A percentile compares a stretch with the other conserved stretches of the same genome.
These are phyloP conservation scores for Octomys mimax DNA, from an alignment of 2,797 vertebrate genomes.

Conservation along the genomic window DNA sequence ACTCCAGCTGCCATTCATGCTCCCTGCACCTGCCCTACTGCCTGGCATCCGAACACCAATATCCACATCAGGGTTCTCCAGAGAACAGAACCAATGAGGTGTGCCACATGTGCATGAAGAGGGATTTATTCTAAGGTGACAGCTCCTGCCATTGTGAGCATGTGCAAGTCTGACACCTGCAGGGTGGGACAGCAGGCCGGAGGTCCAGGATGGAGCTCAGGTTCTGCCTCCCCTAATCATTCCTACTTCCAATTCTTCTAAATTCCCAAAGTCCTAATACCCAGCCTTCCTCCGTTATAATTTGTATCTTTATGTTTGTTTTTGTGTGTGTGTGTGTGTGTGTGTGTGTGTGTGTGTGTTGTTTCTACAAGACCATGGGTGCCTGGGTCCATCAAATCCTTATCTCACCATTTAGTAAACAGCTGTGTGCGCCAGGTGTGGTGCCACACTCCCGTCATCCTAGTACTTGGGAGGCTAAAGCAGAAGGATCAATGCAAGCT, in stretches of 20 bases:
- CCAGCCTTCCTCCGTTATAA: neutral
- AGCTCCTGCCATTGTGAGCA: neutral
- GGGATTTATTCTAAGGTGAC: neutral
- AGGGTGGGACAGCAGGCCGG: neutral
- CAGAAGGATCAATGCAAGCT: too few species aligned
- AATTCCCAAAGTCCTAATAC: neutral
- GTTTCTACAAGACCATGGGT: neutral
- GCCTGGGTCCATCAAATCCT: too few species aligned
- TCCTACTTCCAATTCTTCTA: neutral
- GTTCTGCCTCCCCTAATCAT: neutral
- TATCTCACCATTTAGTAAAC: too few species aligned
- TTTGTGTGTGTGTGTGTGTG: neutral
- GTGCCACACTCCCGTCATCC: too few species aligned
- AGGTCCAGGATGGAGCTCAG: neutral
- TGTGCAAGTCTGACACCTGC: neutral
- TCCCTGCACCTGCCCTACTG: neutral
- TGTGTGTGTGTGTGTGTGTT: neutral
- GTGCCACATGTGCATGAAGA: neutral
- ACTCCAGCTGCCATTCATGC: neutral
- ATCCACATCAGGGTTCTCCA: neutral
- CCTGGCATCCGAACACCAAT: neutral
- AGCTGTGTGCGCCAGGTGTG: too few species aligned
- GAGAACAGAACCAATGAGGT: neutral
- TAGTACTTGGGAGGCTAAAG: too few species aligned
- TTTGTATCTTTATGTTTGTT: too few species aligned